Conservation (phyloP, 2,888 invertebrate genomes). For the Drosophila flavopinicola region DNA sequence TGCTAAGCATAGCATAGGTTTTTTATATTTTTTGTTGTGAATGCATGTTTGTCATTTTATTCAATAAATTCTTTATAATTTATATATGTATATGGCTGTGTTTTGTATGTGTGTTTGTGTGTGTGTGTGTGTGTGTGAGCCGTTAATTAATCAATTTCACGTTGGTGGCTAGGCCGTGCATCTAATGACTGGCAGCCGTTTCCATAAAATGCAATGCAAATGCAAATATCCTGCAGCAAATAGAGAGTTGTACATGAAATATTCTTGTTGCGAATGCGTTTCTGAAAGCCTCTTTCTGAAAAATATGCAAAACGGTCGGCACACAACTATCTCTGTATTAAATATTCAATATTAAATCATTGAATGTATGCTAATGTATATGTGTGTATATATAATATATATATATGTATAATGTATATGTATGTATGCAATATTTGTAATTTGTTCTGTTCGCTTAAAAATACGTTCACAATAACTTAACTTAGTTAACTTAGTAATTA, state of each 20-base stretch:
- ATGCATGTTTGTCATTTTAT: slow-evolving; percentile 71
- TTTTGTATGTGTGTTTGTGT: slow-evolving; percentile 21
- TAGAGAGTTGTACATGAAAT: slow-evolving; percentile 6
- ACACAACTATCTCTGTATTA: slow-evolving; percentile 13
- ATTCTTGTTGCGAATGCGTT: slow-evolving; percentile 31
- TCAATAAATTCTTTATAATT: slow-evolving; percentile 69
- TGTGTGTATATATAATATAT: slow-evolving; percentile 26
- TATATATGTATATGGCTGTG: slow-evolving; percentile 49
- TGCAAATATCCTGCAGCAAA: slow-evolving; percentile 24
- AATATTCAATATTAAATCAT: slow-evolving; percentile 46
- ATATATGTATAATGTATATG: slow-evolving; percentile 23
- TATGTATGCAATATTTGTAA: slow-evolving; percentile 57
- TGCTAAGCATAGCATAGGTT: too few species aligned
- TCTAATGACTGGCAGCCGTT: slow-evolving; percentile 30
- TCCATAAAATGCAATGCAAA: slow-evolving; percentile 35
- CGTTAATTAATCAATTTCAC: background rate
- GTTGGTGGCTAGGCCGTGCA: slow-evolving; percentile 29
- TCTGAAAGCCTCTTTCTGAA: slow-evolving; percentile 31
- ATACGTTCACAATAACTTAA: slow-evolving; percentile 74
- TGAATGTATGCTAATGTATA: slow-evolving; percentile 43
- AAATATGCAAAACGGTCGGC: slow-evolving; percentile 42
- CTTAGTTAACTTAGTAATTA: slow-evolving; percentile 68
- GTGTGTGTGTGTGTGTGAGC: slow-evolving; percentile 15
- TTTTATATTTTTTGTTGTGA: slow-evolving; percentile 30
- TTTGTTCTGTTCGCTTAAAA: slow-evolving; percentile 63